phyloP scores from a whole-genome alignment of 1,140 invertebrate species.

The Lutraria rhynchaena region DNA sequence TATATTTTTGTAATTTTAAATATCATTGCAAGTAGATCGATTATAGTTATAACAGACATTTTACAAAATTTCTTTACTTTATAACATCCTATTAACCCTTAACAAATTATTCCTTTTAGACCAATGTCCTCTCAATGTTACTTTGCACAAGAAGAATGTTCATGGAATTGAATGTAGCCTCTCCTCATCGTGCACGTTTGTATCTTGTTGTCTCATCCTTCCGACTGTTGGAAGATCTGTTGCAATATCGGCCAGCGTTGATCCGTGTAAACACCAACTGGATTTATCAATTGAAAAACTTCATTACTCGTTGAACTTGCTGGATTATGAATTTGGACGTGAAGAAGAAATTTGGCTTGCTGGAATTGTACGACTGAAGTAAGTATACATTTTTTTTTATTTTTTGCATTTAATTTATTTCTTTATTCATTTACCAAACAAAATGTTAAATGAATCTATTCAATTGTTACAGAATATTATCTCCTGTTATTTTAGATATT shows the following conservation, averaged over 20 bases:
- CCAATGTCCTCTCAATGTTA: conserved; percentile 14
- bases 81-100: not conserved
- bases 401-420: not conserved
- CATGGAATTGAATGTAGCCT: not conserved
- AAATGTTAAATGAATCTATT: not conserved
- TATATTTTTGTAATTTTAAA: not conserved
- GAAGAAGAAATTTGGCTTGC: conserved; percentile 10
- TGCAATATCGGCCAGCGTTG: not conserved
- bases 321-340: conserved; percentile 53
- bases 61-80: not conserved
- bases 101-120: no score
- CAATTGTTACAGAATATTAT: not conserved
- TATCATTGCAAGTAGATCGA: not conserved
- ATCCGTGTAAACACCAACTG: conserved; percentile 46
- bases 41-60: not conserved
- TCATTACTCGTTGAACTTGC: conserved; percentile 16
- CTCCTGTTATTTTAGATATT: not conserved
- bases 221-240: not conserved
- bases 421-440: not conserved
- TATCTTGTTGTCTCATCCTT: not conserved
- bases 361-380: conserved; percentile 22
- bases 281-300: conserved; percentile 54
- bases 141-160: not conserved
- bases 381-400: conserved; percentile 4
- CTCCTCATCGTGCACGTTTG: not conserved